Base-by-base conservation (phyloP, 2,888 invertebrate species). In the Lochmaea crataegi region DNA sequence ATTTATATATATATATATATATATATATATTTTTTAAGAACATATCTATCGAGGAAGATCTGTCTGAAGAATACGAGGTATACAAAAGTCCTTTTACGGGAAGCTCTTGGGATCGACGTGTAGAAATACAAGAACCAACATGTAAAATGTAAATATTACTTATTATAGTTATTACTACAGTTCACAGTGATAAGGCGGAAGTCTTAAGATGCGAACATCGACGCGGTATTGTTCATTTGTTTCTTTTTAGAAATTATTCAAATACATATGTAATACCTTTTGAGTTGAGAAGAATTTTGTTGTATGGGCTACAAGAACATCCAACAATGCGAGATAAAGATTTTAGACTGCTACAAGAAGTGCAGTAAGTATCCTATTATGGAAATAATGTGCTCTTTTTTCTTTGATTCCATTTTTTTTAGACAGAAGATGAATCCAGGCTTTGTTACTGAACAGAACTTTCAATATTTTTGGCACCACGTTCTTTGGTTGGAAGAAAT, bases 401-500 rank as follows among this genome's bases (percentile, higher is more conserved):
- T 26, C 41, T 16, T 42, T 65, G 22, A n/a, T 26, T 11, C 1
- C 14, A 6, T 56, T 51, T n/a, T 64, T 68, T 63, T 38, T 67
- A 79, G 77, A 42, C 6, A 22, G 2, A 57, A 75, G 69, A 81
- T 89, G 56, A 82, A 86, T 18, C 81, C 80, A 0, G 85, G 84
- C 65, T 85, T 75, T 68, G 89, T 80, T 0, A 87, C 89, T 2
- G 78, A 78, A 68, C 78, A 84, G 0, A 89, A 89, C 79, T 92
- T 91, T 77, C 82, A 84, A 73, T 80, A 85, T 14, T 90, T 87
- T 77, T 91, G 91, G 80, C 89, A 89, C 73, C 85, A 88, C 63
- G 81, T 91, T 58, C 84, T 93, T 0, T 90, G 91, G 89, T 86
- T 91, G 83, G 92, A 92, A 79, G 92, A 93, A 84, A 86, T 89